Base-by-base conservation (phyloP, 1,140 invertebrate species). In the Drosophila pseudoobscura region DNA sequence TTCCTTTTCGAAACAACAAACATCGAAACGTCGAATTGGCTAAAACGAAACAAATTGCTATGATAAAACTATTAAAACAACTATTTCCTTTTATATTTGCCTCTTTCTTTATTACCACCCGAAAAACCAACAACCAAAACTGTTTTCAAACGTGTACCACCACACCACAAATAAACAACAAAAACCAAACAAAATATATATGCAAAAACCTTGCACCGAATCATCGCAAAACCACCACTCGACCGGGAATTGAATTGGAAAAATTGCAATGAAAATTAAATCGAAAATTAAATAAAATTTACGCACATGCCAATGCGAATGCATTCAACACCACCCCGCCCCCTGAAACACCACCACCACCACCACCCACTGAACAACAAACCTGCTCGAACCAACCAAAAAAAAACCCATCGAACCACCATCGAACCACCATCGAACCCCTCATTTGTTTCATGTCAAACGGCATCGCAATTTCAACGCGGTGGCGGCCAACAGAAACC, bases 401-500 rank as follows among this genome's bases (percentile, higher is more conserved):
- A 55, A 41, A 64, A 47, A 54, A 58, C 78, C 46, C 61, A 62
- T 56, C 43, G 43, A 43, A 50, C 52, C 54, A 47, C 44, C 58
- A 70, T 69, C 66, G 54, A 51, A 69, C 68, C 64, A 39, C 52
- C 50, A 17, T 7, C 46, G 51, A 41, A 41, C 52, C 69, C 15
- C 41, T 76, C 73, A 79, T 79, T 64, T 76, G 76, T 88, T 87
- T 65, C 79, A 88, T 88, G 26, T 88, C 84, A 88, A 88, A 88
- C 83, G 83, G 83, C 83, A 78, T 88, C 83, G 84, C 83, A 88
- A 88, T 85, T 75, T 82, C 69, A 69, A 41, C 83, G 83, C 73
- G 68, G 69, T 70, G 75, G 64, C 63, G 74, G 76, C 70, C 85
- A 88, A 66, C 95, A 97, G 96, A 97, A 97, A 94, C 97, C 97